These are phyloP conservation scores for Caranx ignobilis DNA, from an alignment of 2,113 vertebrate species.

Conservation along the genomic window DNA sequence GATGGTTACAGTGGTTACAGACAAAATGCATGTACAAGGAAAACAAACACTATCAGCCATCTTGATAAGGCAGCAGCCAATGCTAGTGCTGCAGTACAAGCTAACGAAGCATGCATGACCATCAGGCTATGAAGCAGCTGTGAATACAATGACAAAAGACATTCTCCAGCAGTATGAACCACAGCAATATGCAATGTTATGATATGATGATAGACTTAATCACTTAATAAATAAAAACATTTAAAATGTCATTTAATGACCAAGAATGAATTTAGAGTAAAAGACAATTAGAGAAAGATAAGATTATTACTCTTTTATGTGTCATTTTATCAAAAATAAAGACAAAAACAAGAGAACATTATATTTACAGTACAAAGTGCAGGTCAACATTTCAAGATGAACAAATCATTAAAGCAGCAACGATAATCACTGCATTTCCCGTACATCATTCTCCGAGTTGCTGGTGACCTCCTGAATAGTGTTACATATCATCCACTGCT, in stretches of 20 bases:
- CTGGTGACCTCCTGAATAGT: constrained; percentile 44
- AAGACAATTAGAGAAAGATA: not conserved
- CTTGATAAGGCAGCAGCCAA: constrained; percentile 51
- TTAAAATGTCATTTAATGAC: not conserved
- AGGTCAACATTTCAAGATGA: constrained; percentile 10
- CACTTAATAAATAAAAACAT: not conserved
- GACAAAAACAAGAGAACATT: not conserved
- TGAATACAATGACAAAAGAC: not conserved
- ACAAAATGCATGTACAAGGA: constrained; percentile 15
- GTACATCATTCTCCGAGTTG: constrained; percentile 10
- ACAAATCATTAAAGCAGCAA: not conserved
- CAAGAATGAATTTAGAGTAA: not conserved
- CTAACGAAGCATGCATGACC: not conserved
- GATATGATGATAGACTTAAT: not conserved
- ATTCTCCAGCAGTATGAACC: not conserved
- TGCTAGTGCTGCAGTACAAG: not conserved
- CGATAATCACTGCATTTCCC: not conserved
- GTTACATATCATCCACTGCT: constrained; percentile 89
- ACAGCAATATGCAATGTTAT: not conserved
- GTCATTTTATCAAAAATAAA: not conserved
- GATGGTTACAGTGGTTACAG: constrained; percentile 34
- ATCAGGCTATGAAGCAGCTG: constrained; percentile 3
- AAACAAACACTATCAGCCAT: constrained; percentile 52
- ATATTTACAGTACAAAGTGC: constrained; percentile 4
- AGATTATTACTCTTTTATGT: not conserved